Conservation (phyloP, 2,888 invertebrate species). For the Mesoligia furuncula region DNA sequence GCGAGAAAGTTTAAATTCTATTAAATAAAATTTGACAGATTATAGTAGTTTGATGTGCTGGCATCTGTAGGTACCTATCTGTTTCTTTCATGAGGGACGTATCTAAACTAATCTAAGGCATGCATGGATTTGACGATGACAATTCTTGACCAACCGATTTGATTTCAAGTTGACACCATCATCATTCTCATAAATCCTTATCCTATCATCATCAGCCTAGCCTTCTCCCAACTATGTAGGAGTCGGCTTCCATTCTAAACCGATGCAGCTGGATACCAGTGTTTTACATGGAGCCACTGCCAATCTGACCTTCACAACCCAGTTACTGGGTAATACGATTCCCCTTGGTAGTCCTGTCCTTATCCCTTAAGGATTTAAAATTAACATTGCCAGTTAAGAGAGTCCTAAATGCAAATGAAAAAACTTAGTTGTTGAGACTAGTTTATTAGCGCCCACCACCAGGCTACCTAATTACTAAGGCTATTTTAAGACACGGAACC, state of each 20-base stretch:
- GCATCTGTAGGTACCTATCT: background rate
- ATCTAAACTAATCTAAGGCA: background rate
- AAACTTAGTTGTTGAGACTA: constrained; percentile 10
- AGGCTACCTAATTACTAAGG: constrained; percentile 13
- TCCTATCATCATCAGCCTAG: too few species aligned
- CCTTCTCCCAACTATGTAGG: background rate
- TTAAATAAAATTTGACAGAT: too few species aligned
- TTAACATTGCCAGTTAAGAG: background rate
- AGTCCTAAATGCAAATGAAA: background rate
- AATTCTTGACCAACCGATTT: background rate
- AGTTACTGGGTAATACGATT: background rate
- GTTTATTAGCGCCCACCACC: constrained; percentile 19
- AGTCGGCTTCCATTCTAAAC: background rate
- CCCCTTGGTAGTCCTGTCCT: background rate
- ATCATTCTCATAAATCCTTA: background rate
- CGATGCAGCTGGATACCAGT: background rate
- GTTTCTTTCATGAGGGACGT: background rate
- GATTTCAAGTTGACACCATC: background rate
- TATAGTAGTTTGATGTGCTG: too few species aligned
- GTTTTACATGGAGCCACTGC: background rate
- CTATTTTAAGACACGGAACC: constrained; percentile 39
- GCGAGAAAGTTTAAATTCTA: too few species aligned
- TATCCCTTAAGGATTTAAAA: background rate
- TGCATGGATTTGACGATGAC: background rate
- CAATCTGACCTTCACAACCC: background rate